Evolutionary conservation across 2,797 vertebrate genomes (phyloP), one percentile per base, ranked within the genome.

Genomic region (Enteromius viviparus): DNA sequence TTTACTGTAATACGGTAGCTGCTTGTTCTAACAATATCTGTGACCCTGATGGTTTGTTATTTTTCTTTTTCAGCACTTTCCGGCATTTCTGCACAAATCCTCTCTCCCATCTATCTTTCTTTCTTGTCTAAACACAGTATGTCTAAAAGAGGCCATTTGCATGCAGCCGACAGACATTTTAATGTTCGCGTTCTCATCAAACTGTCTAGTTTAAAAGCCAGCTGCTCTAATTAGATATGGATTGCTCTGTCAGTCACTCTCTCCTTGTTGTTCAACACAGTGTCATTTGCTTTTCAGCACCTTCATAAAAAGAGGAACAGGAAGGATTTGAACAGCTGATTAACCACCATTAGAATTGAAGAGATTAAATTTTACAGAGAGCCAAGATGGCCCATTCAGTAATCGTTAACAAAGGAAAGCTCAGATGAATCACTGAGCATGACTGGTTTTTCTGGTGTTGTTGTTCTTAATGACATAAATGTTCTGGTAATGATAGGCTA

Each of bases 191-290:
- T 88, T 88, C 92, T 92, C 89, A 86, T 94, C 93, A 94, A 93
- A 93, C 89, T 93, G 92, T 93, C 85, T 65, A 76, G 66, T 89
- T 90, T 92, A 89, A 93, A 92, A 93, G 92, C 93, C 90, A 89
- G 91, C 88, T 89, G 87, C 92, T 92, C 91, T 95, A 95, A 95
- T 95, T 94, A 94, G 93, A 92, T 92, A 94, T 95, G 91, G 92
- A 94, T 94, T 91, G 87, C 81, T 87, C 90, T 85, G 87, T 88
- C 86, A 89, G 79, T 89, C 84, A 81, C 47, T 53, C 68, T 87
- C 88, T 87, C 86, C 84, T 89, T 90, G 85, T 92, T 92, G 92
- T 92, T 91, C 90, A 88, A 91, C 89, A 84, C 84, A 72, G 86
- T 91, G 91, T 88, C 87, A 87, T 93, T 93, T 91, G 91, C 91